These are phyloP conservation scores for Rhabditoides inermis DNA, from an alignment of 2,888 invertebrate species.

Conservation along the genomic window DNA sequence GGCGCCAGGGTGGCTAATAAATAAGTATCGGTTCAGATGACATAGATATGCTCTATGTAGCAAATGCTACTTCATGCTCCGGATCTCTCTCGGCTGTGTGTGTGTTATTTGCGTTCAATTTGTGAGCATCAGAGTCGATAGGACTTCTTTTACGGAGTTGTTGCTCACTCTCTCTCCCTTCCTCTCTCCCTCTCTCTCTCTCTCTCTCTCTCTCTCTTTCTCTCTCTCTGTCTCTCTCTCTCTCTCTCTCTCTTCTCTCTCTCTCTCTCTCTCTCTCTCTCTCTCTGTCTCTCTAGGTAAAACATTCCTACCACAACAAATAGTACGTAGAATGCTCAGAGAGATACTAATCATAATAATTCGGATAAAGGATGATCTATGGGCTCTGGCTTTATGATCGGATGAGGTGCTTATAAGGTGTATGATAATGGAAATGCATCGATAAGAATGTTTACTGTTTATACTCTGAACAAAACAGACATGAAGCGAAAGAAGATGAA, in stretches of 20 bases:
- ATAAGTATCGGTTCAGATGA: too few relatives aligned
- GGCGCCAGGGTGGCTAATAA: too few relatives aligned
- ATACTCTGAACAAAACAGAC: background rate
- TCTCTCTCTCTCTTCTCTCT: background rate
- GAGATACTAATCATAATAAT: background rate
- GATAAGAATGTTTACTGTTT: background rate
- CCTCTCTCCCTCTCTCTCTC: background rate
- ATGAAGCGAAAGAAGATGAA: constrained; percentile 3
- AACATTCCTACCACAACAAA: background rate
- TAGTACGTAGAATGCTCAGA: background rate
- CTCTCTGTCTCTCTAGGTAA: background rate
- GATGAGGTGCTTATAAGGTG: too few relatives aligned
- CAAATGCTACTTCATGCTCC: too few relatives aligned
- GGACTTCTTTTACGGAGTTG: too few relatives aligned
- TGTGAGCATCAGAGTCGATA: too few relatives aligned
- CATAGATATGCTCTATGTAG: too few relatives aligned
- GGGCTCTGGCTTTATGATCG: too few relatives aligned
- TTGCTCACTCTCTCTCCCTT: too few relatives aligned
- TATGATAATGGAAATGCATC: background rate
- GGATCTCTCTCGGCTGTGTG: too few relatives aligned
- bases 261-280: background rate
- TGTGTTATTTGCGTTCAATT: too few relatives aligned
- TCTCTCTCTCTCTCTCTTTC: background rate
- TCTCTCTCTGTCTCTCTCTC: background rate
- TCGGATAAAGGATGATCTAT: too few relatives aligned